These are phyloP conservation scores for Jaculus jaculus DNA, from an alignment of 2,113 vertebrate genomes.

Conservation along the genomic window DNA sequence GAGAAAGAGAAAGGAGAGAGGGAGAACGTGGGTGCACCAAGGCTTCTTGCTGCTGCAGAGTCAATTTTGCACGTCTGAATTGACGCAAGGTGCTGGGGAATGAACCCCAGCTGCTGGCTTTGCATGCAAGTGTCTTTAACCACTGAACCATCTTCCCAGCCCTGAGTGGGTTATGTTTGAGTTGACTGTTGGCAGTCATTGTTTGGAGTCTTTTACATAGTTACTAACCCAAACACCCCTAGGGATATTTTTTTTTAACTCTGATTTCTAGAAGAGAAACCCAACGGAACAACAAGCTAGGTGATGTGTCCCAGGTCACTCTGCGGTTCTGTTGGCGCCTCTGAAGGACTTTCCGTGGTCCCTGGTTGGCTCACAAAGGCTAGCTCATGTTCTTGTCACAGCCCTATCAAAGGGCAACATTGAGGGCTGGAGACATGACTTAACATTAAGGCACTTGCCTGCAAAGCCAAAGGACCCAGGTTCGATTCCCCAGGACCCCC, in stretches of 20 bases:
- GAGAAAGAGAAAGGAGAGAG: no score
- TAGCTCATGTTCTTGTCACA: background rate
- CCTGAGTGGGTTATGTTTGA: background rate
- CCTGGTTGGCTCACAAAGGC: background rate
- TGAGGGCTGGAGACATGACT: background rate
- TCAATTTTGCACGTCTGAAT: no score
- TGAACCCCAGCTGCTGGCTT: no score
- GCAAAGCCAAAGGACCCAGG: no score
- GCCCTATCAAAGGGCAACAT: background rate
- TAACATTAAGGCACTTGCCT: no score
- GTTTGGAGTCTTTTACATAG: background rate
- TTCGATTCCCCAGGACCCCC: no score
- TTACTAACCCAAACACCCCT: background rate
- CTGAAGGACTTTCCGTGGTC: accelerated
- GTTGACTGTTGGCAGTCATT: background rate
- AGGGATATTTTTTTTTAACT: background rate
- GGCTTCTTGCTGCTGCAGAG: no score
- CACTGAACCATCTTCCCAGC: no score
- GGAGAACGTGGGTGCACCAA: no score
- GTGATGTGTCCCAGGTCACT: background rate
- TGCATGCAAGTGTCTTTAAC: no score
- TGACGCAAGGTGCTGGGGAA: no score
- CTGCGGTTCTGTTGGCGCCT: background rate
- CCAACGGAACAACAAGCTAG: background rate
- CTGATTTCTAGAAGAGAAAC: background rate